Percentiles rank a stretch among this genome's conserved stretches.
These are phyloP conservation scores for Peromyscus maniculatus DNA, from an alignment of 2,113 vertebrate species.

Conservation along the genomic window DNA sequence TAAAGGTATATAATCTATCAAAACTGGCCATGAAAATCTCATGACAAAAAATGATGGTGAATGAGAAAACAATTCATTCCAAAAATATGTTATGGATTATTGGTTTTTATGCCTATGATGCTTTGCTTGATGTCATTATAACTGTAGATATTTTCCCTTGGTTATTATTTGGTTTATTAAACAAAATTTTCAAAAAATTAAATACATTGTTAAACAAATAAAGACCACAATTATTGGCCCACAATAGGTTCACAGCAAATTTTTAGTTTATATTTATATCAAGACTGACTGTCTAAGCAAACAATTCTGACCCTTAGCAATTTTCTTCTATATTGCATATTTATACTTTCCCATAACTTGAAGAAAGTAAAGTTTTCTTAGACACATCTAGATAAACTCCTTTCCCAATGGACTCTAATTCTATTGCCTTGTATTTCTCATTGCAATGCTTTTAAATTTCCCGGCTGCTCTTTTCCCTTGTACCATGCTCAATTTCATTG, in stretches of 20 bases:
- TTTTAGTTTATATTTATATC: neutral
- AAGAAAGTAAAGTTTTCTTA: slow-evolving; percentile 54
- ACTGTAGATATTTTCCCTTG: neutral
- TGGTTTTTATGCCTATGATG: neutral
- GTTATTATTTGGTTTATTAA: neutral
- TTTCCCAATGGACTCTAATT: slow-evolving; percentile 19
- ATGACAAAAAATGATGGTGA: neutral
- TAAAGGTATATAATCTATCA: neutral
- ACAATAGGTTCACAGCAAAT: neutral
- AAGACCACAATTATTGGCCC: neutral
- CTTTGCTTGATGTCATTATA: neutral
- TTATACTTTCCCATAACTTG: neutral
- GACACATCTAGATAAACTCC: neutral
- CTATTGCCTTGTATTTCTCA: slow-evolving; percentile 26
- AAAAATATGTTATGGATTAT: neutral
- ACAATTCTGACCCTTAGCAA: neutral
- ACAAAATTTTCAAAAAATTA: neutral
- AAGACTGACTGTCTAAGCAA: neutral
- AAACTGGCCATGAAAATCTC: neutral
- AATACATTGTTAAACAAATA: neutral
- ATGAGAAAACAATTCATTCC: neutral
- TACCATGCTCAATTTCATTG: slow-evolving; percentile 42
- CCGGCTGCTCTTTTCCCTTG: neutral
- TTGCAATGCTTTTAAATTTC: slow-evolving; percentile 29
- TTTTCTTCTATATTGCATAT: neutral